A percentile compares a stretch with the other conserved stretches of the same genome.
phyloP scores from a whole-genome alignment of 2,113 vertebrate species.

The Nyctereutes procyonoides region DNA sequence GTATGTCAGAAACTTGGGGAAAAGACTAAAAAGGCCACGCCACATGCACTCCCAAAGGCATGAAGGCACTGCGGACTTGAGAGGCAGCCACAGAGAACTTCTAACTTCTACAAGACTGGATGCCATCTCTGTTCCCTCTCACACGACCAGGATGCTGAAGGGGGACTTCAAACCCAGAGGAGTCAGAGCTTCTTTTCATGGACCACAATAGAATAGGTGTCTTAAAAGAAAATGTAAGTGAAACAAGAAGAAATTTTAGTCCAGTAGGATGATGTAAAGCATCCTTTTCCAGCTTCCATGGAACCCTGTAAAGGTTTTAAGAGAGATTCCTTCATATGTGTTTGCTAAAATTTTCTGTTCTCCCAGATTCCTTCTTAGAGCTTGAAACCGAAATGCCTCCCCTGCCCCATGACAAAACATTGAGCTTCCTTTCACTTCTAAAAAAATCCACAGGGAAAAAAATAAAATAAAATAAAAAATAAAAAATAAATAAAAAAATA shows the following conservation, averaged over 20 bases:
- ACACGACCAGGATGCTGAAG: not conserved
- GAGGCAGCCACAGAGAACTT: not conserved
- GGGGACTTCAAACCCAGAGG: conserved; percentile 9
- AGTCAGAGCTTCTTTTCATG: conserved; percentile 43
- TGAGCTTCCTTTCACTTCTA: not conserved
- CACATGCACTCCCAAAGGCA: not conserved
- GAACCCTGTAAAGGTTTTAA: conserved; percentile 12
- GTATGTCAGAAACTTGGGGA: not conserved
- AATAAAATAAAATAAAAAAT: too few relatives aligned
- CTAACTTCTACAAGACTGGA: not conserved
- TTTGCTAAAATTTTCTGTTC: conserved; percentile 43
- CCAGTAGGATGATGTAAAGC: not conserved
- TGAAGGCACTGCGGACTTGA: not conserved
- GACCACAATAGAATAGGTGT: conserved; percentile 10
- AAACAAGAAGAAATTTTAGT: conserved; percentile 50
- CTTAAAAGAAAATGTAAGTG: conserved; percentile 52
- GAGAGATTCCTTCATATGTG: not conserved
- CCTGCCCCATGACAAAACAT: not conserved
- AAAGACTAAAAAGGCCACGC: not conserved
- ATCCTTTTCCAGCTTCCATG: conserved; percentile 10
- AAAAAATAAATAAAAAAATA: too few relatives aligned
- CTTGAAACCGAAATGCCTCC: not conserved
- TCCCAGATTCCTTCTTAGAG: not conserved
- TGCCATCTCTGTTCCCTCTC: not conserved
- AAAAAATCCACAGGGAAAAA: not conserved